Conservation (phyloP, 2,113 vertebrate genomes). For the Serilophus lunatus region DNA sequence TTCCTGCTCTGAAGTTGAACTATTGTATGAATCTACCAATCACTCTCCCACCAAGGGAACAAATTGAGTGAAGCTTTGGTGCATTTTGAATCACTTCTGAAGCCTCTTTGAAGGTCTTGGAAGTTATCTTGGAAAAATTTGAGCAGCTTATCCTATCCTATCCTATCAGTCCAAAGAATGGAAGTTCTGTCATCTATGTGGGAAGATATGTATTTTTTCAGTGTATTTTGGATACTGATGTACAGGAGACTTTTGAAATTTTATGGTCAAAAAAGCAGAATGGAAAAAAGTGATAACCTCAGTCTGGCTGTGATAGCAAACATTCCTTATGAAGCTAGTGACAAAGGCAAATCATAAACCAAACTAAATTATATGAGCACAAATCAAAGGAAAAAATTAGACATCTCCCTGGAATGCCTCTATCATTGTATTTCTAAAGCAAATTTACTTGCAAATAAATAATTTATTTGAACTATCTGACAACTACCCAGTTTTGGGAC, state of each 20-base stretch:
- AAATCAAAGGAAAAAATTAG: not conserved
- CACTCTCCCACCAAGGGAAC: not conserved
- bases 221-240: not conserved
- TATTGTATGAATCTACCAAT: not conserved
- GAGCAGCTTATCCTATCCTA: not conserved
- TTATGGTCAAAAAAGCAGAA: not conserved
- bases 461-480: not conserved
- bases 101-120: not conserved
- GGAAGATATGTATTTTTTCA: not conserved
- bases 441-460: not conserved
- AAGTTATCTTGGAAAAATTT: conserved; percentile 28
- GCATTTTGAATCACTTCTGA: not conserved
- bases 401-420: not conserved
- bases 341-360: not conserved
- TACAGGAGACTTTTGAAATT: not conserved
- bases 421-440: not conserved
- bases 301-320: not conserved
- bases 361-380: not conserved
- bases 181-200: not conserved
- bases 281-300: not conserved
- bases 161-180: not conserved
- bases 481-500: not conserved
- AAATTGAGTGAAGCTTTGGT: not conserved
- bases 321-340: not conserved
- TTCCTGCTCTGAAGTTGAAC: not conserved